These are phyloP conservation scores for Hyposoter didymator DNA, from an alignment of 2,888 invertebrate genomes.

Conservation along the genomic window DNA sequence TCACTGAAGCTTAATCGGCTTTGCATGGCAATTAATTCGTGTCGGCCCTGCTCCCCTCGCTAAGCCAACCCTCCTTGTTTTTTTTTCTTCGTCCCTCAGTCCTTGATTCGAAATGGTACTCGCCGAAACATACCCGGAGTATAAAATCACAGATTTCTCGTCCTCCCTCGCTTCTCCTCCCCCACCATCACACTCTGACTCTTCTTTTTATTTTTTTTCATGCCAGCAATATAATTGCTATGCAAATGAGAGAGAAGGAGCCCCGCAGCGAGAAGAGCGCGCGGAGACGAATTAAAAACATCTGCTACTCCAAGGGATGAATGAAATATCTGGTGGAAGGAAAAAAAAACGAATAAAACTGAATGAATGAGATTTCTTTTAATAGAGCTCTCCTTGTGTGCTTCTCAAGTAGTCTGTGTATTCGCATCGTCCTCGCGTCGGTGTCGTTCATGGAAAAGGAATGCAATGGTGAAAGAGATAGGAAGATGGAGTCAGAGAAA, in stretches of 20 bases:
- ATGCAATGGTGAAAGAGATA: slow-evolving; percentile 10
- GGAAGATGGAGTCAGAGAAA: not conserved
- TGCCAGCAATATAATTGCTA: slow-evolving; percentile 64
- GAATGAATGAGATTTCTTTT: slow-evolving; percentile 59
- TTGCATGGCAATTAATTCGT: slow-evolving; percentile 67
- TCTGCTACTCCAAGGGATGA: slow-evolving; percentile 54
- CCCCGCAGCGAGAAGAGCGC: slow-evolving; percentile 32
- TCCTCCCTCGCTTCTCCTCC: slow-evolving; percentile 7
- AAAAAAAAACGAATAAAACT: slow-evolving; percentile 3
- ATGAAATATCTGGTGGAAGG: slow-evolving; percentile 45
- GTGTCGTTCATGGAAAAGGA: not conserved
- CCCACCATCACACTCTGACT: not conserved
- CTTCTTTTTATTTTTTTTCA: slow-evolving; percentile 3
- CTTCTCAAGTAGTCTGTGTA: slow-evolving; percentile 16
- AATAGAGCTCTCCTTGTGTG: slow-evolving; percentile 53
- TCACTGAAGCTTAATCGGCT: slow-evolving; percentile 63
- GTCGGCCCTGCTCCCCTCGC: slow-evolving; percentile 37
- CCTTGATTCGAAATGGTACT: slow-evolving; percentile 30
- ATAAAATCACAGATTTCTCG: slow-evolving; percentile 49
- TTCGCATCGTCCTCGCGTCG: slow-evolving; percentile 1
- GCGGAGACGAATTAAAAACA: slow-evolving; percentile 66
- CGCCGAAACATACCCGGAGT: slow-evolving; percentile 40
- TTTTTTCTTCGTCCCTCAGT: slow-evolving; percentile 4
- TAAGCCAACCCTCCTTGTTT: not conserved
- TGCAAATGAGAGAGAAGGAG: slow-evolving; percentile 59